phyloP scores from a whole-genome alignment of 2,888 invertebrate genomes.

The Azorinus chamasolen region DNA sequence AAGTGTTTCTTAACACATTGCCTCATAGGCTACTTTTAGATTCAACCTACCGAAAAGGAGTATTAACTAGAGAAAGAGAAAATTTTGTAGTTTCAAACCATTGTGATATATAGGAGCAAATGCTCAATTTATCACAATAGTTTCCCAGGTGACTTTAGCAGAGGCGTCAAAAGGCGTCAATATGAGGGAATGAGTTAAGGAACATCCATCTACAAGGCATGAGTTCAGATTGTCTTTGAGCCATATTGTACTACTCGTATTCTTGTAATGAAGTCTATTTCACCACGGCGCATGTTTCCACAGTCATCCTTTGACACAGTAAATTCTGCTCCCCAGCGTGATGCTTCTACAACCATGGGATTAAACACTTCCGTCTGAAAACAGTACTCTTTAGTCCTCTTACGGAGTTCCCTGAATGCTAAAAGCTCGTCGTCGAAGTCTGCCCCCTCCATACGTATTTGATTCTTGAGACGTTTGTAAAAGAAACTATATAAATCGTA shows the following conservation, averaged over 20 bases:
- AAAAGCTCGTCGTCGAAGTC: conserved; percentile 59
- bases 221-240: no score
- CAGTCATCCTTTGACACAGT: conserved; percentile 39
- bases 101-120: no score
- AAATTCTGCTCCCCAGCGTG: conserved; percentile 51
- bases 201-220: no score
- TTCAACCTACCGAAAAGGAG: no score
- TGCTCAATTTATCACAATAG: no score
- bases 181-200: no score
- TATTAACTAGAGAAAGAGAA: no score
- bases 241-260: conserved; percentile 58
- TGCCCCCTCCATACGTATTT: conserved; percentile 51
- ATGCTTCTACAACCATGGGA: conserved; percentile 20
- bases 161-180: no score
- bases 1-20: no score
- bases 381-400: conserved; percentile 54
- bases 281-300: conserved; percentile 36
- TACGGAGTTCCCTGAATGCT: conserved; percentile 52
- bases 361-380: conserved; percentile 3
- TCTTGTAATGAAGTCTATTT: conserved; percentile 50
- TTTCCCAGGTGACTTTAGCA: no score
- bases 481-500: conserved; percentile 51
- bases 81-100: no score
- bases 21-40: no score
- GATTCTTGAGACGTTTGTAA: conserved; percentile 38